phyloP scores from a whole-genome alignment of 2,797 vertebrate genomes.

The Eospalax fontanierii region DNA sequence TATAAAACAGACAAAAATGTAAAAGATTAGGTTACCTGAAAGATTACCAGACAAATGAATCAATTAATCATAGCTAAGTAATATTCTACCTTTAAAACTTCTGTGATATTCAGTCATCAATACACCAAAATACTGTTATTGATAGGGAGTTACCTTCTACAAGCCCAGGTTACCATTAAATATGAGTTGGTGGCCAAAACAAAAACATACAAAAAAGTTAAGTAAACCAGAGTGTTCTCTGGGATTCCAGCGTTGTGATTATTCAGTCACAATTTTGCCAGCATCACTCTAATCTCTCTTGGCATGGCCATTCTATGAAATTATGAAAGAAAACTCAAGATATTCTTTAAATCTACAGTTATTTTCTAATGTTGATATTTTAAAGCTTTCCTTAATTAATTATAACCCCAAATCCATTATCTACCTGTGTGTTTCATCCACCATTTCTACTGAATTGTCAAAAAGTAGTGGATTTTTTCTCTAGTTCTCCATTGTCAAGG shows the following conservation, averaged over 20 bases:
- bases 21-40: neutral
- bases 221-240: neutral
- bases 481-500: neutral
- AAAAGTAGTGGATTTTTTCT: conserved; percentile 12
- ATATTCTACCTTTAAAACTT: neutral
- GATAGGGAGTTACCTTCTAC: neutral
- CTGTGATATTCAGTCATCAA: neutral
- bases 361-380: neutral
- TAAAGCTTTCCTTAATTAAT: neutral
- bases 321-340: neutral
- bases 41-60: neutral
- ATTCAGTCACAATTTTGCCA: neutral
- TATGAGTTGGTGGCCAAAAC: neutral
- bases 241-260: neutral
- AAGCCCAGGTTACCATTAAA: neutral
- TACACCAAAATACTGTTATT: neutral
- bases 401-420: neutral
- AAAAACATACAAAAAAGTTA: neutral
- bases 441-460: neutral
- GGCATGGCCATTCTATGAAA: neutral
- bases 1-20: conserved; percentile 19
- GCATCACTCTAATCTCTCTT: neutral
- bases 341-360: neutral
- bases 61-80: conserved; percentile 26
- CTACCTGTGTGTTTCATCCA: neutral